These are phyloP conservation scores for Conops quadrifasciatus DNA, from an alignment of 2,888 invertebrate genomes.

Conservation along the genomic window DNA sequence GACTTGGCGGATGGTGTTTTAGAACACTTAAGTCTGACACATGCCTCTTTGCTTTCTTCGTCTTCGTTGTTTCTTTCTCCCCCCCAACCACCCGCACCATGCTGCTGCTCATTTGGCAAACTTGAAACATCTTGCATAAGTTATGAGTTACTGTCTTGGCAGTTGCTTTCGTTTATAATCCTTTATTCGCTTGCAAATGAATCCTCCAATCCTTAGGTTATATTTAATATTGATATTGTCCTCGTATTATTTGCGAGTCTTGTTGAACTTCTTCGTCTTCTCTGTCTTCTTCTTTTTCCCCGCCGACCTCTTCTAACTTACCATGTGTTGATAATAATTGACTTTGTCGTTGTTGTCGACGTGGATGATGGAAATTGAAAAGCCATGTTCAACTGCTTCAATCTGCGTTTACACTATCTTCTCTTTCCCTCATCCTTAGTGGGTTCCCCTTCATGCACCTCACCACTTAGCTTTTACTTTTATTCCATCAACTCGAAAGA, in stretches of 20 bases:
- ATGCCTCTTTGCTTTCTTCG: background rate
- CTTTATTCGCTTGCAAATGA: constrained; percentile 33
- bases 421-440: background rate
- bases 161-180: constrained; percentile 36
- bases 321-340: constrained; percentile 56
- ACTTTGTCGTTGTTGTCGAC: constrained; percentile 64
- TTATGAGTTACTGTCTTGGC: constrained; percentile 39
- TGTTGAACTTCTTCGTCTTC: constrained; percentile 12
- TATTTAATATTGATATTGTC: constrained; percentile 34
- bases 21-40: constrained; percentile 35
- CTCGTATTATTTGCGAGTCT: constrained; percentile 13
- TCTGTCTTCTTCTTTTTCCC: background rate
- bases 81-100: background rate
- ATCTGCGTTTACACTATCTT: background rate
- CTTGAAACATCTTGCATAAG: constrained; percentile 43
- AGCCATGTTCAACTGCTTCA: constrained; percentile 56
- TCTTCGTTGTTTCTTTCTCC: background rate
- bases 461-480: too few relatives aligned
- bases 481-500: constrained; percentile 15
- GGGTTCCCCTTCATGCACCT: too few relatives aligned
- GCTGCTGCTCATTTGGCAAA: constrained; percentile 31
- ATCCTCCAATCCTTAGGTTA: constrained; percentile 17
- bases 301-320: background rate
- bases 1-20: background rate
- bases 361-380: constrained; percentile 65